Percentiles rank a stretch among this genome's conserved stretches.
Conservation (phyloP, 2,888 invertebrate genomes). For the Deroplatys truncata region DNA sequence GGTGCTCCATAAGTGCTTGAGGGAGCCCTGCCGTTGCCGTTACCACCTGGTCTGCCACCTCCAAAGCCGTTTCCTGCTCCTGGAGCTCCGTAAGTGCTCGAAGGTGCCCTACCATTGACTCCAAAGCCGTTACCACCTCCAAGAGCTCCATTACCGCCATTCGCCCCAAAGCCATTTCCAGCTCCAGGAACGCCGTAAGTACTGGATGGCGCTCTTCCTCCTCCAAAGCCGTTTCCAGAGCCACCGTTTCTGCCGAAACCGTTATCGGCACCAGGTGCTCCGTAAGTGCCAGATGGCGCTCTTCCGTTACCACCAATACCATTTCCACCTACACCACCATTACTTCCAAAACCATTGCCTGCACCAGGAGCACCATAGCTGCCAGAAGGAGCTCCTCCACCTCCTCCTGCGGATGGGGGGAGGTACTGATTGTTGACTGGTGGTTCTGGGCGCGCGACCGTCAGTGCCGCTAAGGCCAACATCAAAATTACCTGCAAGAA, state of each 20-base stretch:
- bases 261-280: slow-evolving; percentile 3
- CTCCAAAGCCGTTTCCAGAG: slow-evolving; percentile 1
- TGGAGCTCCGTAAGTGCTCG: slow-evolving; percentile 17
- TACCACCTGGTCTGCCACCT: neutral
- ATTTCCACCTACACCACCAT: too few relatives aligned
- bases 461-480: slow-evolving; percentile 31
- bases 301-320: neutral
- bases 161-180: slow-evolving; percentile 11
- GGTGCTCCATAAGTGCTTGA: slow-evolving; percentile 10
- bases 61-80: slow-evolving; percentile 1
- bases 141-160: slow-evolving; percentile 2
- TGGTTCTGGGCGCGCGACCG: slow-evolving; percentile 37
- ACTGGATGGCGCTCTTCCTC: slow-evolving; percentile 21
- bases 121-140: slow-evolving; percentile 11
- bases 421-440: slow-evolving; percentile 30
- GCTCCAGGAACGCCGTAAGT: slow-evolving; percentile 23
- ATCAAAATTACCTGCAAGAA: slow-evolving; percentile 18
- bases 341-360: neutral
- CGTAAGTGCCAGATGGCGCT: slow-evolving; percentile 5
- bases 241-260: neutral
- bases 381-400: neutral
- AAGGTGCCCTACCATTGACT: slow-evolving; percentile 10
- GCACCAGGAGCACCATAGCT: slow-evolving; percentile 11
- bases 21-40: neutral
- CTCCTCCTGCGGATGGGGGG: slow-evolving; percentile 15